Conservation (phyloP, 2,797 vertebrate species). For the Xerus rutilus region DNA sequence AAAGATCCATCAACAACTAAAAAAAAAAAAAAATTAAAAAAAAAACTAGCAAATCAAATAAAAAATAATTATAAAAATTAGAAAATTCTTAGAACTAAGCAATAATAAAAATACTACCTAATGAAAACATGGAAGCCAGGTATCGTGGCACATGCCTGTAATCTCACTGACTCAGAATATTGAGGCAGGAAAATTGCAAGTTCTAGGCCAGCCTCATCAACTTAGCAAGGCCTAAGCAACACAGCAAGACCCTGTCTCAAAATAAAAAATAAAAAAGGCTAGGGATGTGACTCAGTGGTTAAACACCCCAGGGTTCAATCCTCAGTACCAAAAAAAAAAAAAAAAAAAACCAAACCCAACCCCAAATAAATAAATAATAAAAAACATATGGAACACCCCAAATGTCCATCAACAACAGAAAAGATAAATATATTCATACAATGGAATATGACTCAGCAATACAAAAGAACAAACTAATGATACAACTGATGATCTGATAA, state of each 20-base stretch:
- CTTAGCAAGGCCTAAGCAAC: too few relatives aligned
- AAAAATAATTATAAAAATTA: constrained; percentile 22
- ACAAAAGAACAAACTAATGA: constrained; percentile 45
- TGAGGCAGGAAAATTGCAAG: too few relatives aligned
- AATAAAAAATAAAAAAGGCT: too few relatives aligned
- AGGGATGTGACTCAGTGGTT: too few relatives aligned
- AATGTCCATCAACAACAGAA: constrained; percentile 25
- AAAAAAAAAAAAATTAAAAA: neutral
- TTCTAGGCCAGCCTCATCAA: too few relatives aligned
- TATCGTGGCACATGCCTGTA: too few relatives aligned
- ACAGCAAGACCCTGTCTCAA: too few relatives aligned
- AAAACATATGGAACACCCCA: neutral
- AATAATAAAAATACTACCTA: constrained; percentile 19
- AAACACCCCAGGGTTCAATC: too few relatives aligned
- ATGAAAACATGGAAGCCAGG: too few relatives aligned
- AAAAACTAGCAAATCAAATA: constrained; percentile 20
- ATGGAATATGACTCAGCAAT: neutral
- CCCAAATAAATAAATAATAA: neutral
- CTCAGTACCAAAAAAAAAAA: neutral
- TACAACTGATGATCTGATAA: neutral
- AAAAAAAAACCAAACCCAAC: too few relatives aligned
- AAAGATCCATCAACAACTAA: too few relatives aligned
- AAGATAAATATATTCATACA: neutral
- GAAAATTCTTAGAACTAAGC: constrained; percentile 34
- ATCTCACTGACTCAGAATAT: too few relatives aligned